Evolutionary conservation across 2,888 invertebrate species (phyloP).

Genomic region (Sarcophaga subvicina): DNA sequence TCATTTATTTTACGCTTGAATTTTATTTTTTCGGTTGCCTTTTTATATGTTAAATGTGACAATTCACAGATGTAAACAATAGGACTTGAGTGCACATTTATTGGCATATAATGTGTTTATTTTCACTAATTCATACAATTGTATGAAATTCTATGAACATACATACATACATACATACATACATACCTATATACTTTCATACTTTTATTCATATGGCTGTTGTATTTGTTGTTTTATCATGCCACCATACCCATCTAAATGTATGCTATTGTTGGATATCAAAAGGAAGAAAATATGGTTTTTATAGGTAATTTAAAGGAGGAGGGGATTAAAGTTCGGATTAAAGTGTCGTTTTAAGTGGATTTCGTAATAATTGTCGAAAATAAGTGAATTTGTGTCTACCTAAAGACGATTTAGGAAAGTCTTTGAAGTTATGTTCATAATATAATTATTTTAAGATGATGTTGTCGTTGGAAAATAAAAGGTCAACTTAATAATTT

Average conservation of each 20-base stretch:
- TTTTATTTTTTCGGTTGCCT: slow-evolving; percentile 27
- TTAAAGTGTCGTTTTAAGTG: slow-evolving; percentile 55
- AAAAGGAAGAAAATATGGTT: not conserved
- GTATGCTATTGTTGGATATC: slow-evolving; percentile 10
- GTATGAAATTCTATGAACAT: not conserved
- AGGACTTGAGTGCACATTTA: slow-evolving; percentile 62
- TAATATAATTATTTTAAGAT: not conserved
- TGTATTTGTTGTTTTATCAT: slow-evolving; percentile 6
- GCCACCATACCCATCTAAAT: not conserved
- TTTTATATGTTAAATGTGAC: slow-evolving; percentile 50
- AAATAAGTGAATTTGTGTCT: slow-evolving; percentile 9
- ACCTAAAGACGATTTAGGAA: not conserved
- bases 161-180: too few species aligned
- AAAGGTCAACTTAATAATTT: not conserved
- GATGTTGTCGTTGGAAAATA: not conserved
- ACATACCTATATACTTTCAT: not conserved
- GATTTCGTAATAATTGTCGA: slow-evolving; percentile 29
- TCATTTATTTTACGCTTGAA: slow-evolving; percentile 6
- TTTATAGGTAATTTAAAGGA: slow-evolving; percentile 43
- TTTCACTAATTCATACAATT: slow-evolving; percentile 55
- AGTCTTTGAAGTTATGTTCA: slow-evolving; percentile 16
- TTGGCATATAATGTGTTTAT: slow-evolving; percentile 63
- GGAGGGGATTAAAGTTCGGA: slow-evolving; percentile 48
- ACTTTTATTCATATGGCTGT: slow-evolving; percentile 2
- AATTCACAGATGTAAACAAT: slow-evolving; percentile 66